phyloP scores from a whole-genome alignment of 2,113 vertebrate genomes.

The Paradoxurus hermaphroditus region DNA sequence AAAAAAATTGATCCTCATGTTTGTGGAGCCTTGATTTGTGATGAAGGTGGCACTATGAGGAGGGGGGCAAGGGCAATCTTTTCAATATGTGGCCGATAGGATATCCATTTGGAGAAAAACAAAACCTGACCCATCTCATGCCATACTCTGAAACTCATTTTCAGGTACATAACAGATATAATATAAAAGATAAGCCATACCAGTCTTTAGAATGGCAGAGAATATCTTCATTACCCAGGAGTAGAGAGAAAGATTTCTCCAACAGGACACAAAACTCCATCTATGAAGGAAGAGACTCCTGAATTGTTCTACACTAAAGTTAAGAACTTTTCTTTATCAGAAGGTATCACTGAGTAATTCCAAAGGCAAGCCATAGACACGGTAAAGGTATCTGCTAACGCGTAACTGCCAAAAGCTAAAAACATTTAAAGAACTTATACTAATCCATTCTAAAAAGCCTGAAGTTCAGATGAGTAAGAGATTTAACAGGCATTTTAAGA shows the following conservation, averaged over 20 bases:
- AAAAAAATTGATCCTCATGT: background rate
- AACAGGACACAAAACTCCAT: background rate
- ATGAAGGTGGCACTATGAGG: background rate
- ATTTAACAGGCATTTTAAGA: background rate
- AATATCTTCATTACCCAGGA: background rate
- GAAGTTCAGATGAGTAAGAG: background rate
- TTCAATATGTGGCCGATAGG: background rate
- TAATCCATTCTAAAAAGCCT: background rate
- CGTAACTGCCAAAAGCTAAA: background rate
- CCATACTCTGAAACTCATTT: background rate
- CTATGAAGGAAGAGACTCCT: background rate
- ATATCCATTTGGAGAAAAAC: background rate
- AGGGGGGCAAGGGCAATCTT: background rate
- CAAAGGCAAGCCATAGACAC: background rate
- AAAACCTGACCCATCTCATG: background rate
- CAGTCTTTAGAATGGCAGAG: background rate
- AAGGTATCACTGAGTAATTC: background rate
- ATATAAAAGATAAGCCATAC: background rate
- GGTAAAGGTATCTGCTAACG: background rate
- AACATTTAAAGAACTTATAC: background rate
- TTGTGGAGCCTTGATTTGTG: background rate
- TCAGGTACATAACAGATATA: background rate
- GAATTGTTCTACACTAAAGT: background rate
- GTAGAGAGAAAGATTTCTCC: background rate
- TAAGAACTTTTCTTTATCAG: background rate